Evolutionary conservation across 2,113 vertebrate species (phyloP), one percentile per base, ranked within the genome.

Genomic region (Rutilus rutilus): DNA sequence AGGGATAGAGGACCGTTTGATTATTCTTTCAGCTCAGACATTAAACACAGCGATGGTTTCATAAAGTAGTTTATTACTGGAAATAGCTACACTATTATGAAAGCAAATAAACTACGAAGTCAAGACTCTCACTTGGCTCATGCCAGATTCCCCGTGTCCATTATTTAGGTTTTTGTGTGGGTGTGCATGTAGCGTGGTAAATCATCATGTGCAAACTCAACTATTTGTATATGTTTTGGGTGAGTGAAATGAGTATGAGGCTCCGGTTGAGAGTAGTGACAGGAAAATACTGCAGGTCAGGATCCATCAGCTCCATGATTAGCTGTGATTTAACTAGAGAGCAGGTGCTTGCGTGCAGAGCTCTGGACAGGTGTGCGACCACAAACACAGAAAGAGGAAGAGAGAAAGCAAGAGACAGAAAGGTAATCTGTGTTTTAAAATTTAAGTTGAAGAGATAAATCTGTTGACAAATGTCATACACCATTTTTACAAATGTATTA

Each of bases 351-450:
- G 86, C 25, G 75, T 88, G 85, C 65, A 33, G 86, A 84, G 88
- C 86, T 82, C 69, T 83, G 86, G 87, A 90, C 92, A 94, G 92
- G 93, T 93, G 93, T 36, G 89, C 69, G 2, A 60, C 87, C 0
- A 69, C 82, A 12, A 57, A 25, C 21, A 9, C 78, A 54, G 57
- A 42, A 57, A 47, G 52, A 74, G 39, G 65, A 71, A 77, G 21
- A 27, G 25, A 82, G 52, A 78, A 30, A 60, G 50, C 50, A 4
- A 59, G 60, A 50, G 36, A 84, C 79, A 82, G 62, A 76, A 52
- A 50, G 45, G 33, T 17, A 73, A 57, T 39, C 23, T 25, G 21
- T 33, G 54, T 50, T 71, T 25, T 39, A 10, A 54, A 33, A 4
- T 36, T 8, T 14, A 9, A 73, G 52, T 39, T 12, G 7, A 67